phyloP scores from a whole-genome alignment of 2,113 vertebrate species.

The Ophiodon elongatus region DNA sequence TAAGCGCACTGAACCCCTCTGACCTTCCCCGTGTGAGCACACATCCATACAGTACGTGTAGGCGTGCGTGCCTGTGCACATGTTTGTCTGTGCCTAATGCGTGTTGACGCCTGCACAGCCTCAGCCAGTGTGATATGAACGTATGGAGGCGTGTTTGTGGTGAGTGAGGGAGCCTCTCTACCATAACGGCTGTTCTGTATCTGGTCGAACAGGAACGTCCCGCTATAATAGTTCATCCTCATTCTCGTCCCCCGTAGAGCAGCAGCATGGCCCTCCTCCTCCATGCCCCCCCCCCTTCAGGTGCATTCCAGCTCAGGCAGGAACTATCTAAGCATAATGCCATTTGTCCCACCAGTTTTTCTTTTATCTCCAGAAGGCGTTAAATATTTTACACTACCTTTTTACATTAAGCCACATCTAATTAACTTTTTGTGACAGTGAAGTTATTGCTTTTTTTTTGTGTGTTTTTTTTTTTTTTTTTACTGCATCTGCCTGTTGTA shows the following conservation, averaged over 20 bases:
- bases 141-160: constrained; percentile 16
- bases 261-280: not conserved
- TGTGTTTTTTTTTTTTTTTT: no score
- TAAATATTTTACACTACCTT: not conserved
- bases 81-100: not conserved
- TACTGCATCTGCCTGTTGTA: no score
- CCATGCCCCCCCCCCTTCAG: not conserved
- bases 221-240: not conserved
- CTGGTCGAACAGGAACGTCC: constrained; percentile 44
- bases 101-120: not conserved
- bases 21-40: constrained; percentile 31
- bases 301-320: constrained; percentile 17
- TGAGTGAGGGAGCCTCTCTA: constrained; percentile 12
- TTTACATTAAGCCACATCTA: constrained; percentile 1
- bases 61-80: not conserved
- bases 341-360: constrained; percentile 11
- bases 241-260: not conserved
- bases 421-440: no score
- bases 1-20: constrained; percentile 1
- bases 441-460: no score
- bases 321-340: constrained; percentile 24
- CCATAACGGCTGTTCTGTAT: no score
- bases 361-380: not conserved
- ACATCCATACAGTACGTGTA: not conserved
- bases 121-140: not conserved